Evolutionary conservation across 2,797 vertebrate species (phyloP), one percentile per base, ranked within the genome.

Genomic region (Syngnathus rostellatus): DNA sequence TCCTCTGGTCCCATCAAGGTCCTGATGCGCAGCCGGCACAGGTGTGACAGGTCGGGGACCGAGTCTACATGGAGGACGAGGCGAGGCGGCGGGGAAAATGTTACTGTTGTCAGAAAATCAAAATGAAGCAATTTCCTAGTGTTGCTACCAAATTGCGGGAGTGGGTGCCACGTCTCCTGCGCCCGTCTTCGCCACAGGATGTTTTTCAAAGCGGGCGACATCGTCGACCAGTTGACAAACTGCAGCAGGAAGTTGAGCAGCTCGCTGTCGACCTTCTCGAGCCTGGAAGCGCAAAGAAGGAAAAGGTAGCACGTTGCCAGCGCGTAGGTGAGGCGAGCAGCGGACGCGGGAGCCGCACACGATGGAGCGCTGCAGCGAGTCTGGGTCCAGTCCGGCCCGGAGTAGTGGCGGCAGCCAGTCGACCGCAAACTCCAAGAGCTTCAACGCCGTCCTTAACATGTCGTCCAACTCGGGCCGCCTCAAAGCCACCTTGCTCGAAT

Each of bases 321-420:
- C 14, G 43, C 31, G 43, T 14, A 14, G 43, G 43, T 5, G 43
- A 45, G 14, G 12, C 16, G 45, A 60, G 45, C 14, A 46, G 19
- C 23, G 8, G 46, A 25, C n/a, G 31, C 11, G 25, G 1, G 25
- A 12, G 53, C 55, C 86, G 79, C 73, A 92, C 89, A 88, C 81
- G 67, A 73, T 50, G 0, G 74, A 57, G 25, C 83, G 81, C 25
- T 90, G 77, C 58, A 92, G 78, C 1, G 85, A 46, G 31, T 72
- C 58, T 1, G 91, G 89, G 0, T 91, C 84, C 55, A 91, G 71
- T 51, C 90, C 91, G 0, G 87, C 84, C 51, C 71, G 77, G 10
- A 92, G 75, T 8, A 92, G 79, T 65, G 71, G 66, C 62, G 91
- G 85, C 66, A 92, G 83, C 89, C 90, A 92, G 59, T 77, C 75